Percentiles rank a stretch among this genome's conserved stretches.
phyloP scores from a whole-genome alignment of 2,797 vertebrate genomes.

The Danio albolineatus region DNA sequence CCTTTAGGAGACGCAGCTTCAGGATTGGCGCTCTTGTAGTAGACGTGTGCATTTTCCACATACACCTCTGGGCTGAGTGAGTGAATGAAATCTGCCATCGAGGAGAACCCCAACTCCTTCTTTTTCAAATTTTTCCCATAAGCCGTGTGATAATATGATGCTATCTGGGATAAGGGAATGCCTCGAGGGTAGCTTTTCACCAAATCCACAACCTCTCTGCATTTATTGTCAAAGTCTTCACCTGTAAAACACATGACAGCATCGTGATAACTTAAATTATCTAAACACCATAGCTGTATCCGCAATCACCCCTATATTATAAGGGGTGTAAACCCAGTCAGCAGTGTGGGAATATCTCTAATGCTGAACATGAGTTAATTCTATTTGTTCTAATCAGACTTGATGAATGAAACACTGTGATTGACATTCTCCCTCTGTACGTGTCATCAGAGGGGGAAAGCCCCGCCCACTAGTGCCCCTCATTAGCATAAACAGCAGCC shows the following conservation, averaged over 20 bases:
- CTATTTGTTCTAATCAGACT: too few species aligned
- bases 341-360: too few species aligned
- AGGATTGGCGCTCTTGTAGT: conserved; percentile 6
- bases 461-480: too few species aligned
- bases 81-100: conserved; percentile 32
- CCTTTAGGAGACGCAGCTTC: conserved; percentile 9
- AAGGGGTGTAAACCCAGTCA: too few species aligned
- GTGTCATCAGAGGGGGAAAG: too few species aligned
- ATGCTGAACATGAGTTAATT: too few species aligned
- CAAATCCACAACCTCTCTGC: conserved; percentile 21
- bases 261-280: background rate
- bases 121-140: conserved; percentile 35
- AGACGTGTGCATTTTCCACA: conserved; percentile 25
- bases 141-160: conserved; percentile 22
- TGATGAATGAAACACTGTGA: too few species aligned
- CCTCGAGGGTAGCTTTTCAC: conserved; percentile 3
- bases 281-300: too few species aligned
- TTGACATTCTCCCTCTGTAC: too few species aligned
- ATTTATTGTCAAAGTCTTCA: conserved; percentile 1
- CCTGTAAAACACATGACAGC: background rate
- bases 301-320: too few species aligned
- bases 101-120: conserved; percentile 32
- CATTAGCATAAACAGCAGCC: too few species aligned
- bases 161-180: conserved; percentile 36
- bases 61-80: conserved; percentile 32